Percentiles rank a stretch among this genome's conserved stretches.
These are phyloP conservation scores for Sturnira hondurensis DNA, from an alignment of 2,113 vertebrate genomes.

Conservation along the genomic window DNA sequence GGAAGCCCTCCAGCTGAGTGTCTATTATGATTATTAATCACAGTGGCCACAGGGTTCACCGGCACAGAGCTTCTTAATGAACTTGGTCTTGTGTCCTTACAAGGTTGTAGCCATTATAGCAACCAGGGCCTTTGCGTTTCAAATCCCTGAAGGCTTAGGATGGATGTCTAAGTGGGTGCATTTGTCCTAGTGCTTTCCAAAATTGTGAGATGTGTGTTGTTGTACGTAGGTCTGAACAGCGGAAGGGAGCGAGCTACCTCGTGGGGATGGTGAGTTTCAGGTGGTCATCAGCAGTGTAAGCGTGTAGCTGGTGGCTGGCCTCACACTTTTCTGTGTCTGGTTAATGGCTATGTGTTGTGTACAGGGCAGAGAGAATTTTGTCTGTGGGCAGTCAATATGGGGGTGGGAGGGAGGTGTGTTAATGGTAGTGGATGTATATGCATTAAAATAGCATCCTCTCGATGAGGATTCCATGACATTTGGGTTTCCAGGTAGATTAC, in stretches of 20 bases:
- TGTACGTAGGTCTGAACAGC: not conserved
- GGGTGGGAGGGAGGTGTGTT: not conserved
- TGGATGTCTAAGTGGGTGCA: not conserved
- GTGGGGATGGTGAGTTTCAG: not conserved
- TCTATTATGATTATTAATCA: conserved; percentile 67
- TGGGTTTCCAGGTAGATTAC: not conserved
- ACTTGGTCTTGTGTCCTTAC: conserved; percentile 68
- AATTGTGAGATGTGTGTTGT: not conserved
- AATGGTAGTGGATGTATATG: not conserved
- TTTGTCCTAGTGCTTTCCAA: not conserved
- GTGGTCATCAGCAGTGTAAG: not conserved
- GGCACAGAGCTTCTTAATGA: conserved; percentile 63
- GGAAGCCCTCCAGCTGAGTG: conserved; percentile 66
- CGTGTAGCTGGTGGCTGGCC: not conserved
- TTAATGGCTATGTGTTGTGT: not conserved
- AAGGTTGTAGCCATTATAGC: conserved; percentile 63
- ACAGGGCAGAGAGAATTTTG: not conserved
- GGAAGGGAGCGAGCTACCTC: not conserved
- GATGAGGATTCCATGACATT: not conserved
- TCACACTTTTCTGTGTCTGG: not conserved
- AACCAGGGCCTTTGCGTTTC: conserved; percentile 22
- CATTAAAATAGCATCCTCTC: not conserved
- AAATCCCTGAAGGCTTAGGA: conserved; percentile 38
- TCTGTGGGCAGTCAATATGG: not conserved
- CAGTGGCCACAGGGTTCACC: conserved; percentile 55